Conservation (phyloP, 2,113 vertebrate genomes). For the Oncorhynchus keta region DNA sequence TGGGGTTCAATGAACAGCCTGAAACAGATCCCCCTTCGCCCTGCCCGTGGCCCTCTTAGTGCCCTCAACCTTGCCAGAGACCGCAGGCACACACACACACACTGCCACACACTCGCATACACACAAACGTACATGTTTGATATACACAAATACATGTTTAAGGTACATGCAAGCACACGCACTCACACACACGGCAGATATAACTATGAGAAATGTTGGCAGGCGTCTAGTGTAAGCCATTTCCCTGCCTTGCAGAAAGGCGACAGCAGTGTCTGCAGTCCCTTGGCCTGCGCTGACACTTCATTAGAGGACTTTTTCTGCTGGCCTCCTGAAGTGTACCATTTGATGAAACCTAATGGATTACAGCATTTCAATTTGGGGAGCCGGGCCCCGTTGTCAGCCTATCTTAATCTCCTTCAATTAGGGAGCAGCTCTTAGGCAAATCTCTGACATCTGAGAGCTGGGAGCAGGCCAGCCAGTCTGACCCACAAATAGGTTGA, state of each 20-base stretch:
- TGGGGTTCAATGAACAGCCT: conserved; percentile 64
- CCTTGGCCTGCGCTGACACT: conserved; percentile 58
- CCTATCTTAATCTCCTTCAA: conserved; percentile 76
- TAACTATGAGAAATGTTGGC: conserved; percentile 49
- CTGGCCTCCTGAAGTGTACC: conserved; percentile 53
- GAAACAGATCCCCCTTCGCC: conserved; percentile 66
- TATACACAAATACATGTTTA: not conserved
- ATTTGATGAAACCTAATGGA: conserved; percentile 75
- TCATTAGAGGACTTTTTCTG: conserved; percentile 69
- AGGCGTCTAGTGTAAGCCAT: conserved; percentile 54
- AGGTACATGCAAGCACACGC: not conserved
- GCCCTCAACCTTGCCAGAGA: conserved; percentile 61
- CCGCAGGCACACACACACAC: conserved; percentile 19
- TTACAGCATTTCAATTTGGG: conserved; percentile 70
- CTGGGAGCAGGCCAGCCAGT: conserved; percentile 58
- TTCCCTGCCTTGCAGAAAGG: conserved; percentile 24
- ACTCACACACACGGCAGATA: not conserved
- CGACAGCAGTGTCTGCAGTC: conserved; percentile 3
- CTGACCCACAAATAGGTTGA: conserved; percentile 64
- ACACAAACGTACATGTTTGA: not conserved
- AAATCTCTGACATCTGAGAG: conserved; percentile 77
- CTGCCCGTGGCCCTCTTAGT: conserved; percentile 65
- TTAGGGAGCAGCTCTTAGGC: conserved; percentile 70
- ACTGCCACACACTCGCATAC: conserved; percentile 5
- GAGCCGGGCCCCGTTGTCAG: conserved; percentile 59